Conservation (phyloP, 2,888 invertebrate species). For the Rotaria sp. region DNA sequence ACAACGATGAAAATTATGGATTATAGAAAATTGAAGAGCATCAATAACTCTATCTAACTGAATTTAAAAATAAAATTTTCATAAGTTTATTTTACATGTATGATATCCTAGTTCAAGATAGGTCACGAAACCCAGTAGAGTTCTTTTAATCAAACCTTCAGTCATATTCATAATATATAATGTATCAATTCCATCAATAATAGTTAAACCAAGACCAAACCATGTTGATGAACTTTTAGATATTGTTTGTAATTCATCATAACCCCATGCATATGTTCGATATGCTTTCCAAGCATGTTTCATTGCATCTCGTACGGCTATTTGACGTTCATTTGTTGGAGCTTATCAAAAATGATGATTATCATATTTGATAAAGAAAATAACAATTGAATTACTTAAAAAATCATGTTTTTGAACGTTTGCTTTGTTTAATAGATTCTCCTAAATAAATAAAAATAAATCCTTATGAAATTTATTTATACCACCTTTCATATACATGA, state of each 20-base stretch:
- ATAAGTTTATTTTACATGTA: too few species aligned
- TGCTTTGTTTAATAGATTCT: neutral
- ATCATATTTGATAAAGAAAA: too few species aligned
- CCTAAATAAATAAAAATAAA: neutral
- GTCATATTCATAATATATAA: constrained; percentile 89
- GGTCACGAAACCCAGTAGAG: too few species aligned
- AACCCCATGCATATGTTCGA: constrained; percentile 92
- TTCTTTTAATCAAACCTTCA: constrained; percentile 38
- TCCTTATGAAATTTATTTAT: neutral
- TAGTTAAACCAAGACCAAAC: constrained; percentile 66
- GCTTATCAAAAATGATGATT: neutral
- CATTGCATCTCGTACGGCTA: constrained; percentile 32
- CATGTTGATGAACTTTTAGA: constrained; percentile 67
- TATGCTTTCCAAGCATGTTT: constrained; percentile 91
- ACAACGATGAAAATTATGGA: too few species aligned
- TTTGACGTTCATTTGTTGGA: constrained; percentile 34
- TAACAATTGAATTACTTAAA: neutral
- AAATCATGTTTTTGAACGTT: neutral
- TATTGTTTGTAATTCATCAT: constrained; percentile 87
- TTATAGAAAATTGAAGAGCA: too few species aligned
- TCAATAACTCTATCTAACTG: too few species aligned
- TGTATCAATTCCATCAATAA: constrained; percentile 91
- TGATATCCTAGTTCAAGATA: too few species aligned
- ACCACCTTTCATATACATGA: neutral
- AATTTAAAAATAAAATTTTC: too few species aligned